Conservation (phyloP, 2,113 vertebrate genomes). For the Oryzias woworae region DNA sequence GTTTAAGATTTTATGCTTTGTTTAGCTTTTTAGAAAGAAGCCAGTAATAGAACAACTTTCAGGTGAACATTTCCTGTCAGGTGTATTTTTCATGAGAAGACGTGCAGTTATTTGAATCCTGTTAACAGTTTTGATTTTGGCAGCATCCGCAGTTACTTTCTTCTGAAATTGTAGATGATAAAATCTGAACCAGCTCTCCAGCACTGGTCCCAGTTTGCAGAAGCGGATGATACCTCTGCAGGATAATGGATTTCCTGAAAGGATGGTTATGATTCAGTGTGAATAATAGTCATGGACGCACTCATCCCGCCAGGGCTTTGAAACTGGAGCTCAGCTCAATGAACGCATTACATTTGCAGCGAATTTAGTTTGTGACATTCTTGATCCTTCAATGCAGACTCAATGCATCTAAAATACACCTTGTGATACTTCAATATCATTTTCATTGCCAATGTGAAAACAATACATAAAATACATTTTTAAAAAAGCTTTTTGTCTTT, state of each 20-base stretch:
- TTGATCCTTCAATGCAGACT: neutral
- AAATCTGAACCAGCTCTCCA: conserved; percentile 52
- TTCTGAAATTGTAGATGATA: conserved; percentile 54
- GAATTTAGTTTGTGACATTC: conserved; percentile 20
- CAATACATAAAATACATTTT: neutral
- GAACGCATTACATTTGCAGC: conserved; percentile 25
- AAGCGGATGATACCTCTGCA: conserved; percentile 51
- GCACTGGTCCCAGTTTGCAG: conserved; percentile 50
- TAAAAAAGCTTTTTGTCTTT: no score
- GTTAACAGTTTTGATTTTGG: conserved; percentile 48
- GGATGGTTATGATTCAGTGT: conserved; percentile 56
- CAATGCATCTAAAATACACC: neutral
- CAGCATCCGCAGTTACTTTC: conserved; percentile 50
- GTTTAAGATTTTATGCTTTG: no score
- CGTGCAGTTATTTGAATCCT: no score
- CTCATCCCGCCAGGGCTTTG: conserved; percentile 47
- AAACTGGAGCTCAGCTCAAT: conserved; percentile 49
- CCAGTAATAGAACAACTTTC: no score
- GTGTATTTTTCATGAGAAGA: neutral
- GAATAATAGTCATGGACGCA: conserved; percentile 48
- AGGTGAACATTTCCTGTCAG: no score
- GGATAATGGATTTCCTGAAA: conserved; percentile 58
- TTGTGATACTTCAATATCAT: conserved; percentile 1
- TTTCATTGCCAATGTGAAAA: neutral
- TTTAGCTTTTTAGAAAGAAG: no score